Base-by-base conservation (phyloP, 2,888 invertebrate species). In the Apantesis nais region DNA sequence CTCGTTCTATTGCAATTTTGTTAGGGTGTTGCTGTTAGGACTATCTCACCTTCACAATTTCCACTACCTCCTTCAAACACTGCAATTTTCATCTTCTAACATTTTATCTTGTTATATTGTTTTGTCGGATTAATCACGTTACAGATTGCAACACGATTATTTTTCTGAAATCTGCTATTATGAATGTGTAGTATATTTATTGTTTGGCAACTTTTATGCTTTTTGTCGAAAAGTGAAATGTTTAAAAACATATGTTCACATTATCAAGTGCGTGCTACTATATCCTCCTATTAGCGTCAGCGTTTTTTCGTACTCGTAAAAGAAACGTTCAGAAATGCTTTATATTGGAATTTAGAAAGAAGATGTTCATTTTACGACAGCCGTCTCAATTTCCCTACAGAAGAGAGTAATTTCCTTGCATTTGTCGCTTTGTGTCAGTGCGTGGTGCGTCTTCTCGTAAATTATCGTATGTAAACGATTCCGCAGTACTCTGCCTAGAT, bases 321-420 rank as follows among this genome's bases (percentile, higher is more conserved):
- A 63, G 19, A 73, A 79, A 69, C 70, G 68, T 76, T 76, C 77
- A 78, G 71, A 68, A 77, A 72, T 78, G 75, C 77, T 77, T 75
- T 78, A 77, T 82, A 83, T 83, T 83, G 84, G 80, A 82, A 82
- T 86, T 79, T 85, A 83, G 79, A 80, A 78, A 79, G 76, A 79
- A 77, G 79, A 76, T 82, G 86, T 86, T 89, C 85, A 85, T 89
- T 91, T 89, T 88, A 87, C 84, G 85, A 90, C 85, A 78, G 88
- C 85, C 88, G 81, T 89, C 90, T 92, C 92, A 90, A 92, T 93
- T 93, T 93, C 91, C 93, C 88, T 85, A 76, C 81, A 85, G 85
- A 83, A 85, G 86, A 82, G 83, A 85, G 89, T 91, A 92, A 93
- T 93, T 93, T 93, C 93, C 92, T 91, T 81, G 82, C 86, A 90